These are phyloP conservation scores for Haliclystus octoradiatus DNA, from an alignment of 30 jellyfish, hydroid and myxozoan genomes.

Conservation along the genomic window DNA sequence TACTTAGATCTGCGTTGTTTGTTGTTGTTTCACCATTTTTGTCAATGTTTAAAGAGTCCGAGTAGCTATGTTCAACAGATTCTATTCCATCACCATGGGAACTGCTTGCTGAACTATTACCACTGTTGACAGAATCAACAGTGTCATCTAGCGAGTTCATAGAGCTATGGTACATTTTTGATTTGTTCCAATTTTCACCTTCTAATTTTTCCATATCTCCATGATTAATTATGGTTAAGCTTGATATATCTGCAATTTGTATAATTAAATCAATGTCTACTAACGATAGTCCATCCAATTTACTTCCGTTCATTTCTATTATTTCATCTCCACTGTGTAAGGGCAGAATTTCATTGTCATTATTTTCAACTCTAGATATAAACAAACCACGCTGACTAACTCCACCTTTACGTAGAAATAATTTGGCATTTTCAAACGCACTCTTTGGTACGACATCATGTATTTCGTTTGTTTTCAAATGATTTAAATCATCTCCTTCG, in stretches of 20 bases:
- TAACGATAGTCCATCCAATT: neutral
- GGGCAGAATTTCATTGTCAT: slow-evolving; percentile 52
- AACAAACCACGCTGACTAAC: slow-evolving; percentile 88
- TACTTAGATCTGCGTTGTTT: too few relatives aligned
- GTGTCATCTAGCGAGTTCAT: neutral
- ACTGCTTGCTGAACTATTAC: neutral
- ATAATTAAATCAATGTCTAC: neutral
- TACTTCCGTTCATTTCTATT: slow-evolving; percentile 35
- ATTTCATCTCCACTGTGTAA: slow-evolving; percentile 92
- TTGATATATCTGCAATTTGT: neutral
- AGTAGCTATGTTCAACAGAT: neutral
- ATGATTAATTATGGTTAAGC: neutral
- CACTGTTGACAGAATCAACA: neutral
- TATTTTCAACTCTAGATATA: slow-evolving; percentile 88
- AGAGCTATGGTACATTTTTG: neutral
- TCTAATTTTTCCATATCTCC: neutral
- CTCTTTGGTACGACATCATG: too few relatives aligned
- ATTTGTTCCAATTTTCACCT: neutral
- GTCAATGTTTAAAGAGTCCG: neutral
- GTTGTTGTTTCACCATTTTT: neutral
- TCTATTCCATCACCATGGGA: neutral
- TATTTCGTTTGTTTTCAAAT: too few relatives aligned
- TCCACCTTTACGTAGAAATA: slow-evolving; percentile 76
- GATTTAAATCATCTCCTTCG: too few relatives aligned
- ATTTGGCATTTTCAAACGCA: slow-evolving; percentile 43